Percentiles rank a stretch among this genome's conserved stretches.
Conservation (phyloP, 2,888 invertebrate species). For the Malthinus seriepunctatus region DNA sequence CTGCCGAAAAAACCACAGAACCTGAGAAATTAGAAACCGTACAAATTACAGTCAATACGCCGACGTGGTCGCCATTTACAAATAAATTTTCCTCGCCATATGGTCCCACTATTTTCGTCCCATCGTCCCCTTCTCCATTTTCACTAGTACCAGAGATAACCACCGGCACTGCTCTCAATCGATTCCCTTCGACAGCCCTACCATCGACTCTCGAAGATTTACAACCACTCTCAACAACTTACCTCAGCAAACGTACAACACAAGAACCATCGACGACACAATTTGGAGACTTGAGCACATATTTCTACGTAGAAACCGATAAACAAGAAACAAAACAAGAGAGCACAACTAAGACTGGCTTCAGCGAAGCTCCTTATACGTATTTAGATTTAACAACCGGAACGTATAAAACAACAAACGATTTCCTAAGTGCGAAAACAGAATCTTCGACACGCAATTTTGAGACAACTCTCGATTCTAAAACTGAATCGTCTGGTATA, state of each 20-base stretch:
- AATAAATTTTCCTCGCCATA: not conserved
- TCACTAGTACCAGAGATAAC: not conserved
- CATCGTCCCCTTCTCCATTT: not conserved
- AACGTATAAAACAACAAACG: conserved; percentile 5
- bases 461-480: not conserved
- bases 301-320: conserved; percentile 20
- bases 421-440: not conserved
- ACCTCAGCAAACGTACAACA: conserved; percentile 3
- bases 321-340: conserved; percentile 2
- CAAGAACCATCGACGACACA: conserved; percentile 4
- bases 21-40: not conserved
- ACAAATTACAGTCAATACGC: not conserved
- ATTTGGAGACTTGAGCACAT: conserved; percentile 12
- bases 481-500: not conserved
- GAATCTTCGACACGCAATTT: no score
- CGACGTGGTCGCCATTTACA: not conserved
- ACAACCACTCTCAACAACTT: not conserved
- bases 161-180: not conserved
- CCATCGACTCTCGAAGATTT: conserved; percentile 12
- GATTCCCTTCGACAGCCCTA: conserved; percentile 1
- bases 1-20: not conserved
- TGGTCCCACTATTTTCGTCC: not conserved
- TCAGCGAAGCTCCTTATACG: conserved; percentile 3
- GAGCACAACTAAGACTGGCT: not conserved
- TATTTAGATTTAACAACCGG: conserved; percentile 1